These are phyloP conservation scores for Poeciliopsis retropinna DNA, from an alignment of 2,113 vertebrate species.

Conservation along the genomic window DNA sequence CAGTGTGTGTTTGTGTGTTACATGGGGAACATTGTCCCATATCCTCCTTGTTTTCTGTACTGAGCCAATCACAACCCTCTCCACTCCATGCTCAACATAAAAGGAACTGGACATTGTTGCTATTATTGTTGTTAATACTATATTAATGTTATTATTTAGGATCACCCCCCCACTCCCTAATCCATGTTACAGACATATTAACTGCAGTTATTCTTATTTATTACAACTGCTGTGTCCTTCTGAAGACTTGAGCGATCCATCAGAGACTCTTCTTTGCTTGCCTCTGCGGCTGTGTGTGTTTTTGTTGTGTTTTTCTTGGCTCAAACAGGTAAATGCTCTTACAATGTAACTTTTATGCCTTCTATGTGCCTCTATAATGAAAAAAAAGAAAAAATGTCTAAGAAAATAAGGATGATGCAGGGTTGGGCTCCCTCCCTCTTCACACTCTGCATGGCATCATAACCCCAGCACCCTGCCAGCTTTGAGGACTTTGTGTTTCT, in stretches of 20 bases:
- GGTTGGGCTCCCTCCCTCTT: conserved; percentile 12
- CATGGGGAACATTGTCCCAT: conserved; percentile 65
- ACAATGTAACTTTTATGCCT: conserved; percentile 49
- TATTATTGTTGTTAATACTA: conserved; percentile 80
- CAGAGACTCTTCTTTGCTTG: conserved; percentile 27
- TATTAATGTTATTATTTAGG: conserved; percentile 64
- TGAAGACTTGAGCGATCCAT: conserved; percentile 68
- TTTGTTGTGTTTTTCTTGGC: conserved; percentile 26
- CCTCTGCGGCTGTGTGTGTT: conserved; percentile 16
- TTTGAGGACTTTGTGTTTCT: background rate
- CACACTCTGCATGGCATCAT: background rate
- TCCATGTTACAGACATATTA: conserved; percentile 41
- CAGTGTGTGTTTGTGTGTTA: background rate
- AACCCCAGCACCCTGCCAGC: conserved; percentile 15
- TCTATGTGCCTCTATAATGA: conserved; percentile 58
- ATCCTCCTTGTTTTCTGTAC: conserved; percentile 74
- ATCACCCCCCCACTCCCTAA: conserved; percentile 6
- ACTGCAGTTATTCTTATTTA: conserved; percentile 78
- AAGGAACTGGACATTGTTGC: conserved; percentile 80
- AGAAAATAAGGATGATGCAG: conserved; percentile 17
- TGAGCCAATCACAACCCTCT: conserved; percentile 74
- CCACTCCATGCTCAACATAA: conserved; percentile 71
- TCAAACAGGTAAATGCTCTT: conserved; percentile 54
- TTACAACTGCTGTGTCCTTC: conserved; percentile 77
- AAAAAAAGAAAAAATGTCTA: conserved; percentile 6